Base-by-base conservation (phyloP, 2,888 invertebrate genomes). In the Baccha elongata region DNA sequence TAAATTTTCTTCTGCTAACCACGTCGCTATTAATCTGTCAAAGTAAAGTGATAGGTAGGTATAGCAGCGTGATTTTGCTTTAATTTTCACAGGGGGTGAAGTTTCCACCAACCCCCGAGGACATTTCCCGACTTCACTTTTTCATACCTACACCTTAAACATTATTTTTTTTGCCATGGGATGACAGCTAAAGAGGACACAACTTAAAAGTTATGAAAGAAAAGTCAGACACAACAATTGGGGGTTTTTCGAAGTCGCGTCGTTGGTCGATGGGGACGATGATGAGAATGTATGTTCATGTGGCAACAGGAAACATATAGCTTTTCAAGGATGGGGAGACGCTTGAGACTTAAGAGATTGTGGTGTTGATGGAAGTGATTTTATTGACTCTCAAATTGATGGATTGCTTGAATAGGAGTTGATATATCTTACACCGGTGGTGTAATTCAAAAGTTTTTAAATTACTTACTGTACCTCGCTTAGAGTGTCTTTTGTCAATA, bases 21-120 rank as follows among this genome's bases (percentile, higher is more conserved):
- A 75, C 65, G 75, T 81, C 71, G 71, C 71, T 81, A 81, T 81
- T 81, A 81, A 81, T 81, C 75, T 81, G 81, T 75, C 81, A 81
- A 81, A 81, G 65, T 71, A 75, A 81, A 75, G 81, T 81, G 81
- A 81, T 75, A 81, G 81, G 75, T 75, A 81, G 81, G 75, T 53
- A 81, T 71, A 81, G 81, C 81, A 71, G 65, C 67, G 67, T 75
- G 81, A 81, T 81, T 81, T 75, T 68, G 37, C 53, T 52, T 73
- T 73, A 53, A 67, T 75, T 75, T 75, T 26, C 15, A 29, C 17
- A 19, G 19, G 35, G 10, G 3, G 29, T 6, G 48, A 11, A 32
- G 29, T 8, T 71, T n/a, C 15, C 60, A 46, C 55, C 23, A 15
- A 46, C 46, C 44, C 53, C 29, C 53, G 46, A 55, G 62, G 62